Evolutionary conservation across 2,888 invertebrate species (phyloP).

Genomic region (Nysson spinosus): DNA sequence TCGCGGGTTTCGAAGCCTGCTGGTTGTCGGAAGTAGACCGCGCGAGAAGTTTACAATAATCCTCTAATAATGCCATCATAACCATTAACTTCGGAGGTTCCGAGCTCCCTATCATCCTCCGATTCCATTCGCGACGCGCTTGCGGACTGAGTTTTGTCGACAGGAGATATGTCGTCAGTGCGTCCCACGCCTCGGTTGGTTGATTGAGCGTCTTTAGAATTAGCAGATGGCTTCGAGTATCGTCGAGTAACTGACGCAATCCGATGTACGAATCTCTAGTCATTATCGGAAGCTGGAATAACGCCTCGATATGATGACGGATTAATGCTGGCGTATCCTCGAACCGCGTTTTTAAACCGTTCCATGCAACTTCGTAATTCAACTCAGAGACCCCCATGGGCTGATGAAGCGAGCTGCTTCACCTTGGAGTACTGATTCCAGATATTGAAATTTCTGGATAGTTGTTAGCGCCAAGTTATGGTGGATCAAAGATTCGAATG

Average conservation of each 20-base stretch:
- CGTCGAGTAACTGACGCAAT: not conserved
- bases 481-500: constrained; percentile 2
- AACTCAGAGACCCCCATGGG: not conserved
- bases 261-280: not conserved
- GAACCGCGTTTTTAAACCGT: not conserved
- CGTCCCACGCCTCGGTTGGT: not conserved
- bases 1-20: no score
- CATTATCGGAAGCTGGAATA: not conserved
- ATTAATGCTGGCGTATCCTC: not conserved
- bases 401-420: not conserved
- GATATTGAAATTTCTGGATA: constrained; percentile 1
- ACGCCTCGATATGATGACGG: not conserved
- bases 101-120: not conserved
- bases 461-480: not conserved
- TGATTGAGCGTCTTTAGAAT: not conserved
- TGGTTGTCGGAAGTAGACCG: no score
- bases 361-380: not conserved
- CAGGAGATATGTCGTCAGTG: not conserved
- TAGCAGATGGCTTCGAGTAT: not conserved
- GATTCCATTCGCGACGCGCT: not conserved
- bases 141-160: not conserved
- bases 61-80: no score
- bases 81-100: not conserved
- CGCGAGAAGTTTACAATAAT: no score
- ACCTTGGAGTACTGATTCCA: constrained; percentile 5